phyloP scores from a whole-genome alignment of 2,888 invertebrate genomes.

The Spicauda simplicius region DNA sequence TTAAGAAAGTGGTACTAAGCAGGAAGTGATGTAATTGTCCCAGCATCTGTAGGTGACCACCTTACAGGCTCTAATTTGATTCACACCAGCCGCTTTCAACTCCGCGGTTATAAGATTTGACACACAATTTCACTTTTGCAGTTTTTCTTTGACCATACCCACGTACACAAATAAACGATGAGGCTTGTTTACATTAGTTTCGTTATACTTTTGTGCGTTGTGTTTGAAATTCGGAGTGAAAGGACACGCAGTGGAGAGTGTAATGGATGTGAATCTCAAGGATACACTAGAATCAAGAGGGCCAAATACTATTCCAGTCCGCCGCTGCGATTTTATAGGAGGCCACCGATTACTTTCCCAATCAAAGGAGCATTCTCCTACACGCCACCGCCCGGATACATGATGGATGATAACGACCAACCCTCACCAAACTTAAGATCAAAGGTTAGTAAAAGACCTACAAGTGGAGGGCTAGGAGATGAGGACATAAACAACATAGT shows the following conservation, averaged over 20 bases:
- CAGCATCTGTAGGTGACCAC: slow-evolving; percentile 45
- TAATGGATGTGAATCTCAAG: slow-evolving; percentile 47
- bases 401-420: slow-evolving; percentile 49
- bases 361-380: slow-evolving; percentile 61
- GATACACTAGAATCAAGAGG: slow-evolving; percentile 61
- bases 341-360: slow-evolving; percentile 57
- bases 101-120: slow-evolving; percentile 69
- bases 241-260: slow-evolving; percentile 42
- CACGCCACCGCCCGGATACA: slow-evolving; percentile 66
- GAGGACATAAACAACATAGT: slow-evolving; percentile 70
- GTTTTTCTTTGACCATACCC: slow-evolving; percentile 55
- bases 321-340: slow-evolving; percentile 61
- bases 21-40: slow-evolving; percentile 33
- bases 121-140: slow-evolving; percentile 62
- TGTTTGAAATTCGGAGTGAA: slow-evolving; percentile 53
- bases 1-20: slow-evolving; percentile 36
- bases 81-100: slow-evolving; percentile 69
- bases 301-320: slow-evolving; percentile 65
- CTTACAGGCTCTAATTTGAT: slow-evolving; percentile 65
- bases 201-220: slow-evolving; percentile 52
- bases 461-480: slow-evolving; percentile 62
- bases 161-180: slow-evolving; percentile 41
- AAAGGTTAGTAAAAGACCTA: slow-evolving; percentile 68
- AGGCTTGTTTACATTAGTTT: slow-evolving; percentile 40
- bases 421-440: slow-evolving; percentile 48